Percentiles rank a stretch among this genome's conserved stretches.
Evolutionary conservation across 2,113 vertebrate species (phyloP).

Genomic region (Brachypodius melanocephalos): DNA sequence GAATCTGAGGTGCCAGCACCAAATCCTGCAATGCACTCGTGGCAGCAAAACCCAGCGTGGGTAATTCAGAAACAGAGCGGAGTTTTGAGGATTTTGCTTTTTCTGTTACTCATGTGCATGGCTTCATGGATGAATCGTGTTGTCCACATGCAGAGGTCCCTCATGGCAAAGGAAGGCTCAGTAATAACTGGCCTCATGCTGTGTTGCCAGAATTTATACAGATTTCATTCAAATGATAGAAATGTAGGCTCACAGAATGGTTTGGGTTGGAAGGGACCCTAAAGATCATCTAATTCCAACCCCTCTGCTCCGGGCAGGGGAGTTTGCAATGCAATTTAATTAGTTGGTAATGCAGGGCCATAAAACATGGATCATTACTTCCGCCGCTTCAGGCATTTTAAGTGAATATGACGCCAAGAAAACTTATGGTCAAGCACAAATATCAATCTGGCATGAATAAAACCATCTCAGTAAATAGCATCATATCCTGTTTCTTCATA

Average conservation of each 20-base stretch:
- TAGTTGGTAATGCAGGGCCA: background rate
- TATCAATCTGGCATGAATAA: background rate
- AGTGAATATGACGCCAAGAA: background rate
- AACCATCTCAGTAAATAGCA: background rate
- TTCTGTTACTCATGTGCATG: rapidly evolving
- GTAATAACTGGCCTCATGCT: rapidly evolving
- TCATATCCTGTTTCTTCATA: constrained; percentile 3
- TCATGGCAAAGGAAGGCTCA: background rate
- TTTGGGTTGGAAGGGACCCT: background rate
- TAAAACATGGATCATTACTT: background rate
- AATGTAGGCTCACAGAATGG: background rate
- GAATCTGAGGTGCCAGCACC: background rate
- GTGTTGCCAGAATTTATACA: background rate
- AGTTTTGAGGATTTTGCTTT: background rate
- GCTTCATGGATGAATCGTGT: background rate
- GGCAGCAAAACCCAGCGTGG: rapidly evolving
- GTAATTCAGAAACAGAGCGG: background rate
- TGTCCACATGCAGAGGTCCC: rapidly evolving
- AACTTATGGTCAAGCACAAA: background rate
- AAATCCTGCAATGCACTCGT: background rate
- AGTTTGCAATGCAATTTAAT: background rate
- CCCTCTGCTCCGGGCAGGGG: background rate
- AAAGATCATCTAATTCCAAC: background rate
- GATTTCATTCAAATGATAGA: background rate
- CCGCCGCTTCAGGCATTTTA: background rate